A percentile compares a stretch with the other conserved stretches of the same genome.
Evolutionary conservation across 2,113 vertebrate species (phyloP).

Genomic region (Meleagris gallopavo): DNA sequence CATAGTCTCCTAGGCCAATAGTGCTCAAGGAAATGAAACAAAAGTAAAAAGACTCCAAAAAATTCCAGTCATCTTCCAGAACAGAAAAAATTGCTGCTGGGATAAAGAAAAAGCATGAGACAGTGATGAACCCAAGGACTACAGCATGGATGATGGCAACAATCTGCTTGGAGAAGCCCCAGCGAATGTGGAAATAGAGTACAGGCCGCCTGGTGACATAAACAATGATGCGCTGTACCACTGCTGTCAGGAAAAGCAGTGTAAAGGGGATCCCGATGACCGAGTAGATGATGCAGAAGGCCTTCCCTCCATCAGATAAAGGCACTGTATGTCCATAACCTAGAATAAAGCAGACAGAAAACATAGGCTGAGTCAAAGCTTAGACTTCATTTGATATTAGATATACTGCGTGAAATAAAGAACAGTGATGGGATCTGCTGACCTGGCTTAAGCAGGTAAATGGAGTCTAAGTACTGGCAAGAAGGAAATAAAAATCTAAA

Average conservation of each 20-base stretch:
- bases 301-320: slow-evolving; percentile 93
- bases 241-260: slow-evolving; percentile 94
- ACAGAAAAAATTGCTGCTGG: slow-evolving; percentile 91
- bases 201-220: slow-evolving; percentile 88
- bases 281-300: slow-evolving; percentile 96
- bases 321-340: slow-evolving; percentile 97
- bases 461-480: neutral
- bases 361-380: neutral
- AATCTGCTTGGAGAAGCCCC: slow-evolving; percentile 90
- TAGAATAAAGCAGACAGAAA: slow-evolving; percentile 54
- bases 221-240: slow-evolving; percentile 94
- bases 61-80: slow-evolving; percentile 96
- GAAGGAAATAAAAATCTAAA: neutral
- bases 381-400: neutral
- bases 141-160: slow-evolving; percentile 89
- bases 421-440: neutral
- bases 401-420: neutral
- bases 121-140: slow-evolving; percentile 82
- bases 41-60: slow-evolving; percentile 97
- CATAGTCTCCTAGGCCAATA: slow-evolving; percentile 95
- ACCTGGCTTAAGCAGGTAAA: neutral
- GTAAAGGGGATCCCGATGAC: slow-evolving; percentile 97
- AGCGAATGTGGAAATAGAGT: slow-evolving; percentile 87
- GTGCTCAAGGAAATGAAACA: slow-evolving; percentile 98
- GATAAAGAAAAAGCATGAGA: slow-evolving; percentile 93